phyloP scores from a whole-genome alignment of 2,797 vertebrate species.

The Falco cherrug region DNA sequence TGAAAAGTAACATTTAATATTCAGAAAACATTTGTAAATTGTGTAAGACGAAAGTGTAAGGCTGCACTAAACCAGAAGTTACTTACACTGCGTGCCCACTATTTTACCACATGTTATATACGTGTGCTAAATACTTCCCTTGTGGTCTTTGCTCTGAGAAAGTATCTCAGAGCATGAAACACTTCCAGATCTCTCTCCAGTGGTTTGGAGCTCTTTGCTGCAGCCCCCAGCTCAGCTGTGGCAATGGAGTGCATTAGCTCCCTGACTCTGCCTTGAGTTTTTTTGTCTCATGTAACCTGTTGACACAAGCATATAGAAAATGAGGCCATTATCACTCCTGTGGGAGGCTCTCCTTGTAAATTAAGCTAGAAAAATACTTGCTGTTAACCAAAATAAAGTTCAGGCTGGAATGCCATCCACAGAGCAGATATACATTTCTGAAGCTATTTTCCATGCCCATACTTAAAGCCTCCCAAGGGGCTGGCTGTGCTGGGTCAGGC shows the following conservation, averaged over 20 bases:
- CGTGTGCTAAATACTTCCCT: not conserved
- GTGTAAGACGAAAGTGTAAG: not conserved
- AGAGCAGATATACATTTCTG: not conserved
- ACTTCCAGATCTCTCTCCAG: not conserved
- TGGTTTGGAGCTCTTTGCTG: not conserved
- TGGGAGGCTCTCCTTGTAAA: not conserved
- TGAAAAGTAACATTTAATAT: not conserved
- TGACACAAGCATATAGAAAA: not conserved
- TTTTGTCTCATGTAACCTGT: not conserved
- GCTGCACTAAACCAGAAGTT: not conserved
- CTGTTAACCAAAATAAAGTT: not conserved
- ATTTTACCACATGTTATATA: not conserved
- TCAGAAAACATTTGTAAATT: not conserved
- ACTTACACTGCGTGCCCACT: fast-evolving
- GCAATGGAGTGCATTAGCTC: not conserved
- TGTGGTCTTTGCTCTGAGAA: not conserved
- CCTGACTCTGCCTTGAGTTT: not conserved
- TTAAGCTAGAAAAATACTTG: not conserved
- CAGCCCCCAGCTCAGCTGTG: not conserved
- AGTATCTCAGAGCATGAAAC: not conserved
- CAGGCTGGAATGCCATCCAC: not conserved
- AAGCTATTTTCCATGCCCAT: not conserved
- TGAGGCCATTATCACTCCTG: not conserved
- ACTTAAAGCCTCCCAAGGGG: not conserved
- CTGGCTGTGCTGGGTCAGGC: not conserved